Evolutionary conservation across 2,113 vertebrate genomes (phyloP).

Genomic region (Canis aureus): DNA sequence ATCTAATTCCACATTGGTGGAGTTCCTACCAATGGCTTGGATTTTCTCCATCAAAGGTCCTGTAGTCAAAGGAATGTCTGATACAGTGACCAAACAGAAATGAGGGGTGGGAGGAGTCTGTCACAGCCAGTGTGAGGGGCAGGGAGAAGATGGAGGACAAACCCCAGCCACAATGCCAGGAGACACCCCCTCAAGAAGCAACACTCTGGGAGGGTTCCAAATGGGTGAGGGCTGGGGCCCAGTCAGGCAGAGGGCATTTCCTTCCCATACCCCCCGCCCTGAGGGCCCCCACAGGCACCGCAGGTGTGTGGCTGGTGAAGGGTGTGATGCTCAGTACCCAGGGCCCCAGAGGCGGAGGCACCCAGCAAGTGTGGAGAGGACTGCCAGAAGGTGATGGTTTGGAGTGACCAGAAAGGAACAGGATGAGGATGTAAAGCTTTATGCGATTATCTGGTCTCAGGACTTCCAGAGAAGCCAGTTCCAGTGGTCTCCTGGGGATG

Average conservation of each 20-base stretch:
- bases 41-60: neutral
- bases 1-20: neutral
- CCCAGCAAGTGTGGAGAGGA: neutral
- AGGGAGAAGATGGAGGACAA: neutral
- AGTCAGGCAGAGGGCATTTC: neutral
- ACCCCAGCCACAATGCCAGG: neutral
- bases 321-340: neutral
- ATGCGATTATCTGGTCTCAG: neutral
- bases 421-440: neutral
- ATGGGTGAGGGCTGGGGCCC: neutral
- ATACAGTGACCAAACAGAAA: neutral
- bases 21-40: neutral
- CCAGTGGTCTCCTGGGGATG: neutral
- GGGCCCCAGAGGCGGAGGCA: neutral
- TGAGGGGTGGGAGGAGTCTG: no score
- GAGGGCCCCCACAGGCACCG: neutral
- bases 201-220: neutral
- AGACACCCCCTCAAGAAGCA: neutral
- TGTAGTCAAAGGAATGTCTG: neutral
- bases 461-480: neutral
- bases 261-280: neutral
- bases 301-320: neutral
- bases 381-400: neutral
- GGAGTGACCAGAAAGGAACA: neutral
- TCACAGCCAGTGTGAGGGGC: neutral